A percentile compares a stretch with the other conserved stretches of the same genome.
Evolutionary conservation across 2,113 vertebrate genomes (phyloP).

Genomic region (Callipepla californica): DNA sequence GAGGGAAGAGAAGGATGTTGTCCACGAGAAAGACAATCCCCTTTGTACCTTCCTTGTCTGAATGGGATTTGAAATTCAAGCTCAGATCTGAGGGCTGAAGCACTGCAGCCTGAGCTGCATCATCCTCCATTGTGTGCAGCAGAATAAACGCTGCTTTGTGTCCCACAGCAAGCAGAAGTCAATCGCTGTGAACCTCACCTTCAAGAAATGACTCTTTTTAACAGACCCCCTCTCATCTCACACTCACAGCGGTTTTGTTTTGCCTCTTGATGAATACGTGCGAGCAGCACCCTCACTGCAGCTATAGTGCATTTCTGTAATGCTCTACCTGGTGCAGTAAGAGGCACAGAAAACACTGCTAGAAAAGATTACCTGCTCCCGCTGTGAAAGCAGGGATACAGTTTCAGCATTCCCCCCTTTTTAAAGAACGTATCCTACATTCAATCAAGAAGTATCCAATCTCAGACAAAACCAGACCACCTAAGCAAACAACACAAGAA

Average conservation of each 20-base stretch:
- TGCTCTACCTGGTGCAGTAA: background rate
- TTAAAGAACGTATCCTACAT: background rate
- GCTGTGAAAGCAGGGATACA: background rate
- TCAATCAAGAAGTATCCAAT: background rate
- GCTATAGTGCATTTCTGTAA: background rate
- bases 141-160: conserved; percentile 46
- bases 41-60: background rate
- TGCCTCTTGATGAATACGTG: background rate
- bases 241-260: background rate
- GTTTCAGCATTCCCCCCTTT: background rate
- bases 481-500: background rate
- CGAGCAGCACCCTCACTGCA: background rate
- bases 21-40: conserved; percentile 14
- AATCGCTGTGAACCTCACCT: background rate
- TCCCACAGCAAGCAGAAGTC: background rate
- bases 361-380: background rate
- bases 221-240: background rate
- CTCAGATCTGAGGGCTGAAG: background rate
- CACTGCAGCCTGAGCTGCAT: background rate
- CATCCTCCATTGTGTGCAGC: background rate
- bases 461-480: background rate
- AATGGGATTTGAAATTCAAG: conserved; percentile 59
- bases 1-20: background rate
- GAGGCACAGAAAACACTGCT: background rate
- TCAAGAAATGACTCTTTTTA: background rate